Base-by-base conservation (phyloP, 2,113 vertebrate species). In the Microcebus tavaratra region DNA sequence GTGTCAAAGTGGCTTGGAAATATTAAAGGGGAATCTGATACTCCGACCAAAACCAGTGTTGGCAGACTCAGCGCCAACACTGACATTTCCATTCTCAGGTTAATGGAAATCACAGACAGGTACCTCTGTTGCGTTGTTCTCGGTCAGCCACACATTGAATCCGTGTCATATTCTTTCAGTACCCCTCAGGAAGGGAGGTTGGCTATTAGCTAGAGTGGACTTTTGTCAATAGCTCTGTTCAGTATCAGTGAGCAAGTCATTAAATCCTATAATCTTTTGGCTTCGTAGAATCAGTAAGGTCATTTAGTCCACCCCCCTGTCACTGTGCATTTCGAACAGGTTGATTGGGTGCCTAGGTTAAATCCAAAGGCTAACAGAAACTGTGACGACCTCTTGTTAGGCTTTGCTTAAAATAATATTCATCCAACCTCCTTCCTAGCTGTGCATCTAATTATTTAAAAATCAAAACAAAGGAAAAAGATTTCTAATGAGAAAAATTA, bases 1-100 rank as follows among this genome's bases (percentile, higher is more conserved):
- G 80, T 72, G 82, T 48, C 94, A 96, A n/a, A 31, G 50, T 73
- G 3, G 61, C 45, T 86, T 75, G 75, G 96, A 95, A 98, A 91
- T 42, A 63, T 0, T 2, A 45, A 79, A 76, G 87, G 90, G 90
- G 91, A 97, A 95, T 18, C n/a, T 65, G 93, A 88, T 85, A 27
- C 61, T 70, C 0, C 8, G 83, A 80, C 63, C 91, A 95, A 39
- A 88, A 76, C 50, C 57, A 63, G 20, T 45, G 65, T 88, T 3
- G 48, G 79, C 31, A 67, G 78, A 65, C 67, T 45, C 55, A 0
- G 29, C 20, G 6, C 10, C 8, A 45, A 45, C 45, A 45, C 45
- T 45, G 45, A 45, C 45, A 45, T 45, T 45, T 45, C 45, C 45
- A 45, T 45, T 45, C 45, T 45, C 45, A 13, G 1, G 3, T 39